A percentile compares a stretch with the other conserved stretches of the same genome.
Conservation (phyloP, 2,888 invertebrate genomes). For the Lycaena phlaeas region DNA sequence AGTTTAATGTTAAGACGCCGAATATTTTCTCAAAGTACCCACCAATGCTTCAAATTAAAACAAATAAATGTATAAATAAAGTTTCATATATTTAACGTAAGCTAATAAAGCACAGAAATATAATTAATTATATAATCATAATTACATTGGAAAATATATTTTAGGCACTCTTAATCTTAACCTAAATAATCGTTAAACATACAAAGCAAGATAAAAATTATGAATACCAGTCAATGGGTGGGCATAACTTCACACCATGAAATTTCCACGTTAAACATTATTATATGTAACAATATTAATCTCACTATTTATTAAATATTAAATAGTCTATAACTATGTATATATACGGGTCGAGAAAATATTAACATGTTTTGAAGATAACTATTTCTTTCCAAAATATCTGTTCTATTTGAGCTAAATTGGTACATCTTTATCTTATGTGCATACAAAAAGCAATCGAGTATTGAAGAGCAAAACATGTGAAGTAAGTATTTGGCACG, state of each 20-base stretch:
- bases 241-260: constrained; percentile 7
- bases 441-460: background rate
- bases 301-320: constrained; percentile 23
- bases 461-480: constrained; percentile 15
- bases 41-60: background rate
- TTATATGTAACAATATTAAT: constrained; percentile 17
- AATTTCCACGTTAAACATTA: constrained; percentile 11
- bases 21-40: background rate
- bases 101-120: constrained; percentile 6
- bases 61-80: background rate
- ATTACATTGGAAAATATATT: constrained; percentile 28
- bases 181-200: constrained; percentile 21
- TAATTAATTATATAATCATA: constrained; percentile 10
- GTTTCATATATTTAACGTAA: background rate
- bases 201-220: constrained; percentile 11
- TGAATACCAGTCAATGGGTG: constrained; percentile 6
- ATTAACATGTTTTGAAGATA: constrained; percentile 17
- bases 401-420: constrained; percentile 22
- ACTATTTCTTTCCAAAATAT: constrained; percentile 20
- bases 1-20: background rate
- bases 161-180: constrained; percentile 60
- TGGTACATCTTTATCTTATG: constrained; percentile 19
- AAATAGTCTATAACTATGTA: constrained; percentile 17
- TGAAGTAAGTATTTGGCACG: constrained; percentile 23
- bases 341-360: constrained; percentile 21